phyloP scores from a whole-genome alignment of 2,797 vertebrate genomes.

The Oreortyx pictus region DNA sequence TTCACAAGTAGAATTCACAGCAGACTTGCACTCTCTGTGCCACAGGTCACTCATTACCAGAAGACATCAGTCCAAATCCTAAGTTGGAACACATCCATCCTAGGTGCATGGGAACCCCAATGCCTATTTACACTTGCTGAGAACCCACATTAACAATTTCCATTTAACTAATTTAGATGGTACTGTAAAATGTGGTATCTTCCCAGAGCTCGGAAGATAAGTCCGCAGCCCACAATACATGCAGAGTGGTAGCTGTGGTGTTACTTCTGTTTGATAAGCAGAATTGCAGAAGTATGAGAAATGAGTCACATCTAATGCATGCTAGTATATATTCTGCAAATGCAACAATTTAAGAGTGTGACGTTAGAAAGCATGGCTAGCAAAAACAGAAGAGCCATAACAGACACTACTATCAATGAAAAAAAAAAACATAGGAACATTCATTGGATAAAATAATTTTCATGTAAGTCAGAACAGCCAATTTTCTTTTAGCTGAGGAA shows the following conservation, averaged over 20 bases:
- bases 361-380: neutral
- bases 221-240: neutral
- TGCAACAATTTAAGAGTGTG: neutral
- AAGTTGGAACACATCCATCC: neutral
- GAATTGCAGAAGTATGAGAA: neutral
- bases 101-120: neutral
- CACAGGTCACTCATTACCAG: neutral
- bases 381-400: neutral
- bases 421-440: constrained; percentile 21
- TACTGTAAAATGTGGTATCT: neutral
- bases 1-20: neutral
- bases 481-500: constrained; percentile 45
- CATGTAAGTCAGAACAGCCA: constrained; percentile 46
- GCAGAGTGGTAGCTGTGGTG: neutral
- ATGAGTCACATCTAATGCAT: neutral
- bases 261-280: neutral
- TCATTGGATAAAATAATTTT: constrained; percentile 12
- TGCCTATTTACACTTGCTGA: neutral
- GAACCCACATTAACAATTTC: neutral
- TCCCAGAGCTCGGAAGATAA: neutral
- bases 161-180: neutral
- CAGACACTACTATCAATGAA: neutral
- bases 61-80: neutral
- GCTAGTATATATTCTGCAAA: neutral
- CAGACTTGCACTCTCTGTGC: neutral